Evolutionary conservation across 2,113 vertebrate genomes (phyloP).

Genomic region (Pagrus major): DNA sequence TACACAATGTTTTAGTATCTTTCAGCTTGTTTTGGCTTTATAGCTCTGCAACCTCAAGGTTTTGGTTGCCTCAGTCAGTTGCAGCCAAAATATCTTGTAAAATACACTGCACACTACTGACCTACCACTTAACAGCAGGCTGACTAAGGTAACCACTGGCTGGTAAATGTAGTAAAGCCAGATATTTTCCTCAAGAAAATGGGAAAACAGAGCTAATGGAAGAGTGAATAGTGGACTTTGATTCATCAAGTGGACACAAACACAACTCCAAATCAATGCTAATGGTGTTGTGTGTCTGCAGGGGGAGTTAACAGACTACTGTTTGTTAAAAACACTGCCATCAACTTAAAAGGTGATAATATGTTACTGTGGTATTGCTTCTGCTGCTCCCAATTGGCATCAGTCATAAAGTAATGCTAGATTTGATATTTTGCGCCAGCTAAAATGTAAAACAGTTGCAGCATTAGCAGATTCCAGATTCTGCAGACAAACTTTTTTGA

Average conservation of each 20-base stretch:
- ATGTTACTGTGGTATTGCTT: background rate
- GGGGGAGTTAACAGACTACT: too few species aligned
- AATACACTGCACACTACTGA: too few species aligned
- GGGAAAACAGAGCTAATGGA: background rate
- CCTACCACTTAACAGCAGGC: too few species aligned
- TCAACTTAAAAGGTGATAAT: background rate
- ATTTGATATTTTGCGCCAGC: background rate
- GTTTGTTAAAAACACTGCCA: too few species aligned
- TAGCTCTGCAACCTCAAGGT: background rate
- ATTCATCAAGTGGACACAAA: background rate
- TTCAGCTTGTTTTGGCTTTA: too few species aligned
- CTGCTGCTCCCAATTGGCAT: background rate
- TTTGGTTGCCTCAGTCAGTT: too few species aligned
- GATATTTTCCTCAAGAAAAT: background rate
- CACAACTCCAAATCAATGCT: background rate
- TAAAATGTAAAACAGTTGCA: background rate
- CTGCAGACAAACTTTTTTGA: background rate
- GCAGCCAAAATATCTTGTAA: background rate
- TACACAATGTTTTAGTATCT: too few species aligned
- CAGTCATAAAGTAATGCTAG: background rate
- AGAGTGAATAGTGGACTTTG: background rate
- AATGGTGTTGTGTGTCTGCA: too few species aligned
- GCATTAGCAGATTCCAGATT: background rate
- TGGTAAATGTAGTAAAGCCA: background rate
- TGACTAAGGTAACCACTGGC: too few species aligned